These are phyloP conservation scores for Manis pentadactyla DNA, from an alignment of 2,797 vertebrate genomes.

Conservation along the genomic window DNA sequence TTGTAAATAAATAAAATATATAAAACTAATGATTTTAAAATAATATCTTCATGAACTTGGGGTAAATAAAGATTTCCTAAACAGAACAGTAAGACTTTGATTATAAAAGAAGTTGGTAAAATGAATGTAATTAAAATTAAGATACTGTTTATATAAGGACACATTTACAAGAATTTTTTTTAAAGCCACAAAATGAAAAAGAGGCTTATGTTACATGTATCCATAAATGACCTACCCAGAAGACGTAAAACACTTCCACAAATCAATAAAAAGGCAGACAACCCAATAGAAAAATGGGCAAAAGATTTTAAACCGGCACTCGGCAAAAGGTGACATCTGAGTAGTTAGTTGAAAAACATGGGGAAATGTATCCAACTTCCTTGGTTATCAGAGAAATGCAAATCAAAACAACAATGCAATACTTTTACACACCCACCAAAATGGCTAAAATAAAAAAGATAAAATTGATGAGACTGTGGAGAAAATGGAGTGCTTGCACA, in stretches of 20 bases:
- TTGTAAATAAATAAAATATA: slow-evolving; percentile 30
- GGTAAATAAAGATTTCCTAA: not conserved
- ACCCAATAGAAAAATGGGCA: not conserved
- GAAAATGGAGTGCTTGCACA: not conserved
- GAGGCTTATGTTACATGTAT: not conserved
- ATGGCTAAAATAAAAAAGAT: not conserved
- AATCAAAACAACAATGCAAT: not conserved
- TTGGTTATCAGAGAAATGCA: slow-evolving; percentile 13
- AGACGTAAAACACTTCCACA: not conserved
- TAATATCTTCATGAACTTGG: not conserved
- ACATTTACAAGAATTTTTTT: not conserved
- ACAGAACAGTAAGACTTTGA: slow-evolving; percentile 10
- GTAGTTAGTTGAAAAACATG: not conserved
- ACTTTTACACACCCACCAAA: not conserved
- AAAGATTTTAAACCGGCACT: not conserved
- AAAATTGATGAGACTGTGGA: not conserved
- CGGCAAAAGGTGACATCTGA: not conserved
- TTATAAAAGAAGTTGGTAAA: not conserved
- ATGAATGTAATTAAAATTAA: slow-evolving; percentile 4
- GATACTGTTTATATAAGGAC: not conserved
- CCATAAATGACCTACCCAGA: not conserved
- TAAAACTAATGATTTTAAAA: slow-evolving; percentile 32
- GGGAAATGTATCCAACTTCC: not conserved
- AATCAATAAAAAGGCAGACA: not conserved
- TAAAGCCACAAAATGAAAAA: not conserved